Conservation (phyloP, 2,888 invertebrate genomes). For the Cantharis rustica region DNA sequence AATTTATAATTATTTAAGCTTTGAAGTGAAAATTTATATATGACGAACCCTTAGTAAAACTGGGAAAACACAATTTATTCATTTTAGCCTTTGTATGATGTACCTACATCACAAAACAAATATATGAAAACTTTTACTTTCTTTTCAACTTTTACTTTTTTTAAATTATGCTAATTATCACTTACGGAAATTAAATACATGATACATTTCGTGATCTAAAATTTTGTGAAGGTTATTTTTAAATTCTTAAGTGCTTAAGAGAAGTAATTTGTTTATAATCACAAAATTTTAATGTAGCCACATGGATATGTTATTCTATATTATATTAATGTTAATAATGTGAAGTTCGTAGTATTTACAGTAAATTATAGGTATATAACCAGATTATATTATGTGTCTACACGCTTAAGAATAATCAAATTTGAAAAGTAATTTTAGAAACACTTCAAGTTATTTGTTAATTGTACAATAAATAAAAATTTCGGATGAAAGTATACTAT, state of each 20-base stretch:
- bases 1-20: background rate
- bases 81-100: background rate
- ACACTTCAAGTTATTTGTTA: background rate
- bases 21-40: background rate
- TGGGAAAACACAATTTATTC: background rate
- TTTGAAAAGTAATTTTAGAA: background rate
- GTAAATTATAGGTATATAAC: background rate
- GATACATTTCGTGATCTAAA: constrained; percentile 9
- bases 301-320: background rate
- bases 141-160: constrained; percentile 4
- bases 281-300: background rate
- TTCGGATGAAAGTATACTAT: background rate
- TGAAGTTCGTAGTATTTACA: background rate
- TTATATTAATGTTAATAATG: background rate
- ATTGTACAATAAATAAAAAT: background rate
- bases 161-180: constrained; percentile 4
- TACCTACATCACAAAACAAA: background rate
- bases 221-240: constrained; percentile 2
- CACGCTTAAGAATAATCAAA: background rate
- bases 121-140: constrained; percentile 1
- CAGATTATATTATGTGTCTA: background rate
- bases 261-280: background rate
- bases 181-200: constrained; percentile 2
- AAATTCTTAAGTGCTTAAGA: background rate
- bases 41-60: background rate